Conservation (phyloP, 2,113 vertebrate genomes). For the Sus scrofa region DNA sequence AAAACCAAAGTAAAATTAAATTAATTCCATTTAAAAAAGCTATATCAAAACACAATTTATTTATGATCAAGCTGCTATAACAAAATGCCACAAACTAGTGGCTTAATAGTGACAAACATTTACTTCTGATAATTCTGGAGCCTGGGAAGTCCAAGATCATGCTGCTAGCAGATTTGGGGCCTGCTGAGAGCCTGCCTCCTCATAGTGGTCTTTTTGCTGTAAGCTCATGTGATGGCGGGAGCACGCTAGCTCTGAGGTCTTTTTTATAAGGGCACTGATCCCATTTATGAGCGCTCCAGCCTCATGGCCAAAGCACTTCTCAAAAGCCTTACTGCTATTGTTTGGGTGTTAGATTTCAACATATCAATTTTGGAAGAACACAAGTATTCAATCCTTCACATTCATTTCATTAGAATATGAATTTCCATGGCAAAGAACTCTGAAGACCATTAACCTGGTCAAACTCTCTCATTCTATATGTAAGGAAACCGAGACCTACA, state of each 20-base stretch:
- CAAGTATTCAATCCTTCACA: neutral
- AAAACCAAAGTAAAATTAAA: conserved; percentile 22
- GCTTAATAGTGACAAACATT: neutral
- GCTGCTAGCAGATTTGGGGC: neutral
- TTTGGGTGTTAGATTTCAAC: neutral
- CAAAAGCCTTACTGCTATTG: neutral
- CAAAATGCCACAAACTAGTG: neutral
- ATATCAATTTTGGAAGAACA: neutral
- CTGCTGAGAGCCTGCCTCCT: neutral
- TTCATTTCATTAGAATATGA: neutral
- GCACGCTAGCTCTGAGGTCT: neutral
- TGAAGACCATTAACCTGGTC: neutral
- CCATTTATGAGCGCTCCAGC: neutral
- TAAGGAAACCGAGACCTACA: neutral
- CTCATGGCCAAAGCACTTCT: neutral
- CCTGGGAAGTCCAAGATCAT: neutral
- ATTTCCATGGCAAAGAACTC: neutral
- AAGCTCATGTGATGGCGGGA: neutral
- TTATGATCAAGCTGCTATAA: neutral
- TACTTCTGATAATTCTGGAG: neutral
- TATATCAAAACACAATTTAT: neutral
- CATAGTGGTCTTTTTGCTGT: neutral
- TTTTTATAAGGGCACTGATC: neutral
- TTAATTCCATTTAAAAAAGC: neutral
- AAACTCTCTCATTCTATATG: neutral